Conservation (phyloP, 2,797 vertebrate genomes). For the Hyperoplus immaculatus region DNA sequence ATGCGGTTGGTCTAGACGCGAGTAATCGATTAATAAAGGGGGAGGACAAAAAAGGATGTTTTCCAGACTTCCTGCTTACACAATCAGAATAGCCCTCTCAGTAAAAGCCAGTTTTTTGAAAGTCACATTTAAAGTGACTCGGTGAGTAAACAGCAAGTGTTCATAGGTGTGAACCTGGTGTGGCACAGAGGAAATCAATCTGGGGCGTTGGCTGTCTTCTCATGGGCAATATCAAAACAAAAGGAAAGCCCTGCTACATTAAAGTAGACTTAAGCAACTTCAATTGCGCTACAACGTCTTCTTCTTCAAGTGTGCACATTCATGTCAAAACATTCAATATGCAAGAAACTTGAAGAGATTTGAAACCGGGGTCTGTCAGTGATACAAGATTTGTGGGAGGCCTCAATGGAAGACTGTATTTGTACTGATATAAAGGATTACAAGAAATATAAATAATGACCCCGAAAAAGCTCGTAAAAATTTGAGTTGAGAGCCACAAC, state of each 20-base stretch:
- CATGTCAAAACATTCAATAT: slow-evolving; percentile 10
- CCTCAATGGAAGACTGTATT: slow-evolving; percentile 20
- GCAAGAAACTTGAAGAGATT: slow-evolving; percentile 9
- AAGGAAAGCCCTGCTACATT: slow-evolving; percentile 58
- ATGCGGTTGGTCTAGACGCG: slow-evolving; percentile 15
- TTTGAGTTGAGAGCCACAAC: slow-evolving; percentile 13
- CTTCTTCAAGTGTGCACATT: slow-evolving; percentile 11
- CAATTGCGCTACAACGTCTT: slow-evolving; percentile 56
- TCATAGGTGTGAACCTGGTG: slow-evolving; percentile 54
- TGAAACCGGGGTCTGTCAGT: neutral
- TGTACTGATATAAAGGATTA: slow-evolving; percentile 8
- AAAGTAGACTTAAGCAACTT: slow-evolving; percentile 54
- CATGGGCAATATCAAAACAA: slow-evolving; percentile 73
- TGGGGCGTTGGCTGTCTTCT: slow-evolving; percentile 77
- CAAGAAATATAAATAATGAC: slow-evolving; percentile 6
- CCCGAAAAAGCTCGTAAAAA: slow-evolving; percentile 12
- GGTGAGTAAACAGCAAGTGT: slow-evolving; percentile 45
- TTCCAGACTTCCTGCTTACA: slow-evolving; percentile 17
- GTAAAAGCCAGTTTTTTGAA: slow-evolving; percentile 37
- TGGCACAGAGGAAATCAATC: slow-evolving; percentile 72
- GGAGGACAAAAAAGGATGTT: slow-evolving; percentile 9
- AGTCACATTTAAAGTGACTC: slow-evolving; percentile 17
- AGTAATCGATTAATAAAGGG: slow-evolving; percentile 31
- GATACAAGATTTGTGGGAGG: slow-evolving; percentile 3
- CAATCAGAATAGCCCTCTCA: slow-evolving; percentile 6